Evolutionary conservation across 2,797 vertebrate species (phyloP), one percentile per base, ranked within the genome.

Genomic region (Catamblyrhynchus diadema): DNA sequence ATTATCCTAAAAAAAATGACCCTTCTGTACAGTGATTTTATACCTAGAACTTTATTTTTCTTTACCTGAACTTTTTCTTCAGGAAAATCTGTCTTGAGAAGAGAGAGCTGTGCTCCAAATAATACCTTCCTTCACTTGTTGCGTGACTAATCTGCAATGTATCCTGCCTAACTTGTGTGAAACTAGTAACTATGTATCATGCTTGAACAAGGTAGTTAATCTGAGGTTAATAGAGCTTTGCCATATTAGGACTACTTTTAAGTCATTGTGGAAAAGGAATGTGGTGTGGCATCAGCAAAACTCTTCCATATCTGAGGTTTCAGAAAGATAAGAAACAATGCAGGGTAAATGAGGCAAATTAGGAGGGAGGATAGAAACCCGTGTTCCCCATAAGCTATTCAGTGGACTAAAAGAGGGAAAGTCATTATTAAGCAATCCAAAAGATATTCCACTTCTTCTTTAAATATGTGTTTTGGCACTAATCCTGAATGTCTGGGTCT

Each of bases 161-260:
- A 96, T 96, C 92, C 94, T 0, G 86, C 88, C 81, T 77, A 48
- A 95, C 91, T 93, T 71, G 88, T 92, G 88, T 90, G 94, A 70
- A 95, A 30, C 94, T 88, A 54, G 44, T 81, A 92, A 74, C 73
- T 88, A 78, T 95, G 94, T 82, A 94, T 94, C 94, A 94, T 86
- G 72, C 71, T 85, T 93, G 80, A 91, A 83, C 80, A 81, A 62
- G 85, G 88, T 81, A 37, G 94, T 83, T 95, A 93, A 70, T 24
- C 62, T 83, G 39, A 95, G 95, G 88, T 89, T 94, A 95, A 82
- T 71, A 54, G 48, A 45, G 41, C 82, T 78, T 91, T 78, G 67
- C 93, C 86, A 25, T 92, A 78, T 89, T 74, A 86, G 87, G 87
- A 66, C 51, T 91, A 24, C 85, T 94, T 94, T 81, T 56, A 91